These are phyloP conservation scores for Microchrysa polita DNA, from an alignment of 2,888 invertebrate species.

Conservation along the genomic window DNA sequence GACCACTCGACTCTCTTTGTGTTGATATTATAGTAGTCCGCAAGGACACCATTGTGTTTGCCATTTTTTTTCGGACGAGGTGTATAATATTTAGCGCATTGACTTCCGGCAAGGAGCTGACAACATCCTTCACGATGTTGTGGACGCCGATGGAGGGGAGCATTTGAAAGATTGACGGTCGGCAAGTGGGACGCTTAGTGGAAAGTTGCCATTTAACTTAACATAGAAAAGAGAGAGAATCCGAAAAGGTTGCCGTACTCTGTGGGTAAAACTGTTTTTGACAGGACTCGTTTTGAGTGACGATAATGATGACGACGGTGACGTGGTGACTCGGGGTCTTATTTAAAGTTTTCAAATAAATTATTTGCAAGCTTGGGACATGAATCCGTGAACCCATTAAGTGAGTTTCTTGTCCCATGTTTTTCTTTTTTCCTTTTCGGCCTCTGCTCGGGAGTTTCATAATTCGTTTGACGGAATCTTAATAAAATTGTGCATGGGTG, in stretches of 20 bases:
- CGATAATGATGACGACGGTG: conserved; percentile 6
- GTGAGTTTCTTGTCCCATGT: background rate
- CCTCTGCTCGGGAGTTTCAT: background rate
- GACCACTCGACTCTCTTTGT: background rate
- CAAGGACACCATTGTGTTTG: background rate
- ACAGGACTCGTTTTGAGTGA: conserved; percentile 11
- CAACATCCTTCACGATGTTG: background rate
- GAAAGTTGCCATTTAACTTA: background rate
- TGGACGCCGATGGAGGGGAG: background rate
- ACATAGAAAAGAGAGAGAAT: background rate
- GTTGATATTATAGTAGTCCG: too few species aligned
- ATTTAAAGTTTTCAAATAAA: conserved; percentile 30
- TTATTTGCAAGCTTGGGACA: background rate
- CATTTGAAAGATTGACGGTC: too few species aligned
- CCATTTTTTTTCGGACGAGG: too few species aligned
- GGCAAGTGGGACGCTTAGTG: background rate
- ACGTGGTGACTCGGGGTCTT: conserved; percentile 10
- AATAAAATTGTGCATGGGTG: too few species aligned
- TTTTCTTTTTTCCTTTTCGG: background rate
- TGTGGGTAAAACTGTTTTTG: conserved; percentile 17
- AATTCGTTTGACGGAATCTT: too few species aligned
- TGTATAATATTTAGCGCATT: too few species aligned
- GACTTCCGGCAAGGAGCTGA: background rate
- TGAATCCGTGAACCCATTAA: background rate
- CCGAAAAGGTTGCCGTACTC: background rate